A percentile compares a stretch with the other conserved stretches of the same genome.
Evolutionary conservation across 35 echinoderm and acorn worm species (phyloP).

Genomic region (Acanthaster planci): DNA sequence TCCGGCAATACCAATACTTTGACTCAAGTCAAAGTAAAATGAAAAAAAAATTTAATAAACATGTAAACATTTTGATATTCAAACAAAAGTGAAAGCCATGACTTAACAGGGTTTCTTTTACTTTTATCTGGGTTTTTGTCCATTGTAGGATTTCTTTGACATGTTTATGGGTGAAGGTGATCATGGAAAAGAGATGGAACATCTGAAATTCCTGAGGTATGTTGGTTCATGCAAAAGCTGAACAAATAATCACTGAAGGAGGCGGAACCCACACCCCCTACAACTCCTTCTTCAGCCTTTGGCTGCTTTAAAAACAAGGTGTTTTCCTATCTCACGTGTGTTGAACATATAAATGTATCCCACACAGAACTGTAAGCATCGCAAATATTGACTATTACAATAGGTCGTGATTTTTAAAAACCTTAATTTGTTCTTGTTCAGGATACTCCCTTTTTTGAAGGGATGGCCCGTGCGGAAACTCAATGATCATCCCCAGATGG

Average conservation of each 20-base stretch:
- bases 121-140: background rate
- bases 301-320: too few species aligned
- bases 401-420: background rate
- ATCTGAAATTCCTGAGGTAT: conserved; percentile 62
- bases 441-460: conserved; percentile 57
- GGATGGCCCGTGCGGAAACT: conserved; percentile 65
- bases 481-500: conserved; percentile 56
- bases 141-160: conserved; percentile 57
- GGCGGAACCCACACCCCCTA: too few species aligned
- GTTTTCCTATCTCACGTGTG: too few species aligned
- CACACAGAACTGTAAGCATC: too few species aligned
- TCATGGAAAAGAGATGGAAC: conserved; percentile 37
- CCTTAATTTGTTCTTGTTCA: background rate
- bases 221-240: too few species aligned
- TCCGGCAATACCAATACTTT: too few species aligned
- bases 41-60: too few species aligned
- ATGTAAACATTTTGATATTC: background rate
- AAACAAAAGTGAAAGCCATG: background rate
- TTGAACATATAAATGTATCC: too few species aligned
- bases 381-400: too few species aligned
- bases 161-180: conserved; percentile 66
- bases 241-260: too few species aligned
- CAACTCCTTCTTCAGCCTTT: too few species aligned
- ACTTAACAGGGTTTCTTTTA: background rate
- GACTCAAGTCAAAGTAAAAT: background rate